These are phyloP conservation scores for Ectropis crepuscularia DNA, from an alignment of 2,888 invertebrate species.

Conservation along the genomic window DNA sequence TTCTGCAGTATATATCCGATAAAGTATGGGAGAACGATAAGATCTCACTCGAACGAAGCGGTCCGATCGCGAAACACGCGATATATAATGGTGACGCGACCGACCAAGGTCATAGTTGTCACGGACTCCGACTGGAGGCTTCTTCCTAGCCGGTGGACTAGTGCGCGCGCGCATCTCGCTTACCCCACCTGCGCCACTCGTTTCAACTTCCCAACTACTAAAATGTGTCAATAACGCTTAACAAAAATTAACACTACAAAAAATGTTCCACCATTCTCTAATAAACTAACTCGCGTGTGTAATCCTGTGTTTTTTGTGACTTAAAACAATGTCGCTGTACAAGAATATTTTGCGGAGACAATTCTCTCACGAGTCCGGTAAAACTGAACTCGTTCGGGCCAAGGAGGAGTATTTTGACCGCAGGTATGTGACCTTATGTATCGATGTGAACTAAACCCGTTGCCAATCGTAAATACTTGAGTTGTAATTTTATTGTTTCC, in stretches of 20 bases:
- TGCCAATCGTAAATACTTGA: too few species aligned
- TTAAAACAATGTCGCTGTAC: slow-evolving; percentile 40
- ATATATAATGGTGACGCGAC: slow-evolving; percentile 50
- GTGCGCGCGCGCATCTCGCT: slow-evolving; percentile 55
- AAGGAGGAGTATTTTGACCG: slow-evolving; percentile 72
- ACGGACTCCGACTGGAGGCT: slow-evolving; percentile 57
- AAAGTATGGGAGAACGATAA: slow-evolving; percentile 43
- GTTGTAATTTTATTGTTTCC: background rate
- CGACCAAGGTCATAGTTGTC: slow-evolving; percentile 73
- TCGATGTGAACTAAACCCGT: background rate
- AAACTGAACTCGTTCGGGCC: slow-evolving; percentile 69
- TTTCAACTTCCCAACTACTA: slow-evolving; percentile 28
- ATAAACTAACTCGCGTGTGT: slow-evolving; percentile 21
- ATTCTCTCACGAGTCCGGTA: slow-evolving; percentile 78
- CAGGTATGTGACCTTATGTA: slow-evolving; percentile 57
- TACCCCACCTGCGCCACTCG: slow-evolving; percentile 35
- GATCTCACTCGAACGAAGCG: slow-evolving; percentile 43
- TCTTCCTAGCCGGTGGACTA: slow-evolving; percentile 52
- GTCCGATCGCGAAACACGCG: slow-evolving; percentile 48
- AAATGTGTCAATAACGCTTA: slow-evolving; percentile 23
- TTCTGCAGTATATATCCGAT: slow-evolving; percentile 22
- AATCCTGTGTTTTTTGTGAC: slow-evolving; percentile 24
- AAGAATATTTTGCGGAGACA: slow-evolving; percentile 71
- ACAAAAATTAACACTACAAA: slow-evolving; percentile 20
- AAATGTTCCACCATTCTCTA: slow-evolving; percentile 10